A percentile compares a stretch with the other conserved stretches of the same genome.
Conservation (phyloP, 2,113 vertebrate species). For the Anhinga anhinga region DNA sequence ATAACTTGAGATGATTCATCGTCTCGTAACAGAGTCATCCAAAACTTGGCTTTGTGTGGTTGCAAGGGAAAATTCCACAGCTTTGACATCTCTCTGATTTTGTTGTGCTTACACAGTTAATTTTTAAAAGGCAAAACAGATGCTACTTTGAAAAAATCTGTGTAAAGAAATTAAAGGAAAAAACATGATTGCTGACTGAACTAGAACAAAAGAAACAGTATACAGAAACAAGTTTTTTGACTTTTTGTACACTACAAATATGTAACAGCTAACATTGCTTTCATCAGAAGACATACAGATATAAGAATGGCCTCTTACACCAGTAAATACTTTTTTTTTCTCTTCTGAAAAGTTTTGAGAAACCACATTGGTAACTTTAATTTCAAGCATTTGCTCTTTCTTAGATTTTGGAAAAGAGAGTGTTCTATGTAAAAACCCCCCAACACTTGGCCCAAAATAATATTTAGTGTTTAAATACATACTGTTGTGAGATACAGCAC, state of each 20-base stretch:
- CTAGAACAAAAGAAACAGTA: background rate
- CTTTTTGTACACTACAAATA: background rate
- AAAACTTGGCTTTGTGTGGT: conserved; percentile 6
- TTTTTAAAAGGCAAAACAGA: conserved; percentile 60
- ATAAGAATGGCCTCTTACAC: background rate
- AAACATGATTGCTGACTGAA: background rate
- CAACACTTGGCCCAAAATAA: background rate
- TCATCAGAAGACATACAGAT: background rate
- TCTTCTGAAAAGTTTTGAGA: background rate
- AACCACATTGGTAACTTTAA: background rate
- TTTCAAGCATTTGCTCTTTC: background rate
- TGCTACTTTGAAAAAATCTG: conserved; percentile 38
- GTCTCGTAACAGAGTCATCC: background rate
- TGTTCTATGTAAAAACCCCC: background rate
- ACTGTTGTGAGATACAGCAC: background rate
- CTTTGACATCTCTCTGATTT: conserved; percentile 56
- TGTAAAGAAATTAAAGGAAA: conserved; percentile 1
- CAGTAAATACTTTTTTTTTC: background rate
- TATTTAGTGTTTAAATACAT: background rate
- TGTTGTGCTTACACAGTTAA: conserved; percentile 63
- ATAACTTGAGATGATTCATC: conserved; percentile 13
- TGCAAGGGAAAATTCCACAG: conserved; percentile 57
- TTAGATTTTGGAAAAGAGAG: background rate
- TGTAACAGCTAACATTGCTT: background rate
- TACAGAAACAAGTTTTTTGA: background rate